phyloP scores from a whole-genome alignment of 2,797 vertebrate species.

The Sphenodon punctatus region DNA sequence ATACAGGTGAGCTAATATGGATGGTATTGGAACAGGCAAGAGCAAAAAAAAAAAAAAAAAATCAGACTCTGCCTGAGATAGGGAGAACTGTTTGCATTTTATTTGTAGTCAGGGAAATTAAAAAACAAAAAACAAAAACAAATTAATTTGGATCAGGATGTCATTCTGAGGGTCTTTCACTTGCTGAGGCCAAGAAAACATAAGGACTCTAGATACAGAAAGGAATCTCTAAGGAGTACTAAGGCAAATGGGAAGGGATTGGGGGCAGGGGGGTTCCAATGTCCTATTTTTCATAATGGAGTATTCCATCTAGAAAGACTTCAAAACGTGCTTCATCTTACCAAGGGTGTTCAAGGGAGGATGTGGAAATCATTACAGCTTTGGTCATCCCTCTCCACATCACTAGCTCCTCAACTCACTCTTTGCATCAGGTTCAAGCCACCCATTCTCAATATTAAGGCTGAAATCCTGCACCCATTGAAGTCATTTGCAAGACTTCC shows the following conservation, averaged over 20 bases:
- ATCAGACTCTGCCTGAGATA: accelerated
- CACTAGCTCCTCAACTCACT: not conserved
- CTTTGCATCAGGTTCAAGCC: not conserved
- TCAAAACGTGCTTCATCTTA: not conserved
- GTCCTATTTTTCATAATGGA: constrained; percentile 1
- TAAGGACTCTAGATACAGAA: not conserved
- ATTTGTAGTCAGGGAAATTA: not conserved
- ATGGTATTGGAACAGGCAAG: not conserved
- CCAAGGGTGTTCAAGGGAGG: not conserved
- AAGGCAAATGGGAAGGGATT: not conserved
- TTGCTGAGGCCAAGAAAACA: not conserved
- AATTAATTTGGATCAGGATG: not conserved
- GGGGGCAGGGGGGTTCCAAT: too few species aligned
- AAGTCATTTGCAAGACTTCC: too few species aligned
- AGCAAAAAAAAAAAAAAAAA: not conserved
- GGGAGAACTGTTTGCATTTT: not conserved
- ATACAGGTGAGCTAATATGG: constrained; percentile 65
- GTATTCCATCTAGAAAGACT: not conserved
- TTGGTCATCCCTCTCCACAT: not conserved
- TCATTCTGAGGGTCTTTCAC: not conserved
- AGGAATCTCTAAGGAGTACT: not conserved
- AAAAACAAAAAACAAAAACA: not conserved
- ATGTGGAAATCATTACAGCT: not conserved
- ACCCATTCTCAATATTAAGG: not conserved
- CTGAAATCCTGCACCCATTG: too few species aligned